These are phyloP conservation scores for Agonopterix subpropinquella DNA, from an alignment of 2,888 invertebrate species.

Conservation along the genomic window DNA sequence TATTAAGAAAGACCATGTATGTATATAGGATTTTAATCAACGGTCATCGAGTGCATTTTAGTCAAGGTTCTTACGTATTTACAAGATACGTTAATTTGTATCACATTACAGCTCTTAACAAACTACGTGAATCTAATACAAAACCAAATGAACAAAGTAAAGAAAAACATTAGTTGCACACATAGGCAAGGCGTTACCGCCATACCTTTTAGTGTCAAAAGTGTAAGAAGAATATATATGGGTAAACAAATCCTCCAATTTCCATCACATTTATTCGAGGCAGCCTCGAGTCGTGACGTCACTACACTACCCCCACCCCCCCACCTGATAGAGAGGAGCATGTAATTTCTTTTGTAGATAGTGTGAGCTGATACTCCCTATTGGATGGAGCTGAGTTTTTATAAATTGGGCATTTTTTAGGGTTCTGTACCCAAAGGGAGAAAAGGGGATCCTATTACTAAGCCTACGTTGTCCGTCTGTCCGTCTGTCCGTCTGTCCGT, in stretches of 20 bases:
- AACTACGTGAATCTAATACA: neutral
- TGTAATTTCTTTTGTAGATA: conserved; percentile 72
- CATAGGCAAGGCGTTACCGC: conserved; percentile 32
- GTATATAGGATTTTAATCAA: too few species aligned
- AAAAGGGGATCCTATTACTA: too few species aligned
- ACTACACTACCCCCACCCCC: conserved; percentile 29
- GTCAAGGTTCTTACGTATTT: too few species aligned
- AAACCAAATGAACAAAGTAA: conserved; percentile 14
- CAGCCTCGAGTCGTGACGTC: conserved; percentile 54
- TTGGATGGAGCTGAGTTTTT: conserved; percentile 22
- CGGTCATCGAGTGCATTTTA: too few species aligned
- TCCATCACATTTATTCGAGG: conserved; percentile 75
- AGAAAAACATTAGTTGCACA: conserved; percentile 40
- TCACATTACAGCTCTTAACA: too few species aligned
- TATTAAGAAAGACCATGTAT: too few species aligned
- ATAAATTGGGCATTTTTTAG: too few species aligned
- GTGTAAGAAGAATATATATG: conserved; percentile 74
- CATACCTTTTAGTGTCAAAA: conserved; percentile 75
- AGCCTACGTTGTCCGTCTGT: too few species aligned
- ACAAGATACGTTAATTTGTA: too few species aligned
- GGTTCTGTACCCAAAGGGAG: too few species aligned
- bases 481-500: too few species aligned
- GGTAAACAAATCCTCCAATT: conserved; percentile 77
- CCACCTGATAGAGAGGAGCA: conserved; percentile 46
- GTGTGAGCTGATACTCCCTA: conserved; percentile 62